Conservation (phyloP, 1,140 invertebrate species). For the Diorhabda carinulata region DNA sequence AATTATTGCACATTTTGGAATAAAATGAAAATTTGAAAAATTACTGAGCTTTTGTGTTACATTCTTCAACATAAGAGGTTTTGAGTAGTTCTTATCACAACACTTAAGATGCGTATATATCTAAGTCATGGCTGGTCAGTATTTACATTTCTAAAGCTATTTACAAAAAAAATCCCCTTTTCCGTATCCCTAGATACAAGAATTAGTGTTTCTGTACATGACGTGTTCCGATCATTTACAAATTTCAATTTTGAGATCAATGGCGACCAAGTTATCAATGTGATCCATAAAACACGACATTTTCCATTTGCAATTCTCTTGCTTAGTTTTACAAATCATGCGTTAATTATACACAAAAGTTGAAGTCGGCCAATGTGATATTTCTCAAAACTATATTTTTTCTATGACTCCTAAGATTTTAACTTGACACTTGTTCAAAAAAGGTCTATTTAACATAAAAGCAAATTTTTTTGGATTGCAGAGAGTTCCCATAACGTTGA, state of each 20-base stretch:
- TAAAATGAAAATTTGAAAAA: no score
- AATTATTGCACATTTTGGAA: no score
- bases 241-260: slow-evolving; percentile 44
- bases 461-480: no score
- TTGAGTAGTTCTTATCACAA: slow-evolving; percentile 36
- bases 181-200: slow-evolving; percentile 31
- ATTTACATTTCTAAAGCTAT: slow-evolving; percentile 42
- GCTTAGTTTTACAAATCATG: no score
- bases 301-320: neutral
- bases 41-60: slow-evolving; percentile 19
- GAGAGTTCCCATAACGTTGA: no score
- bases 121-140: slow-evolving; percentile 40
- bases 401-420: no score
- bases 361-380: no score
- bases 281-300: neutral
- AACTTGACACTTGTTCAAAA: no score
- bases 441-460: no score
- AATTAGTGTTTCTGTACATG: slow-evolving; percentile 32
- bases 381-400: no score
- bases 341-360: no score
- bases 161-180: slow-evolving; percentile 37
- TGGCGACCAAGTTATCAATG: slow-evolving; percentile 33
- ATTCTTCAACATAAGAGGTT: slow-evolving; percentile 16
- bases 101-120: slow-evolving; percentile 31
- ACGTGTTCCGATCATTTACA: slow-evolving; percentile 37